Evolutionary conservation across 1,140 invertebrate genomes (phyloP).

Genomic region (Brachionus sp.): DNA sequence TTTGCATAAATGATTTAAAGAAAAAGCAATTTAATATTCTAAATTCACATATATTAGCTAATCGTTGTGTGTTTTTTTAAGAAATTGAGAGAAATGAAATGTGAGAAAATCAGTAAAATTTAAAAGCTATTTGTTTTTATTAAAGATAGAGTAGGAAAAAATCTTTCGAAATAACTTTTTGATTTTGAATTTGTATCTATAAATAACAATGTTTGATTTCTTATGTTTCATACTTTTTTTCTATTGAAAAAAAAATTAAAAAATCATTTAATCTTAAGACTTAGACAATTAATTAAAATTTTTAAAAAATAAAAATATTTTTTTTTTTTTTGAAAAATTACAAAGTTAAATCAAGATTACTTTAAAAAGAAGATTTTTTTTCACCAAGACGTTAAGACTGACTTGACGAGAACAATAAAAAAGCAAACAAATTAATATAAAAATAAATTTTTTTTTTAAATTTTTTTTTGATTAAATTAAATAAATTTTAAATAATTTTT

Average conservation of each 20-base stretch:
- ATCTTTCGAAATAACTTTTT: neutral
- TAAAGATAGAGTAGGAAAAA: neutral
- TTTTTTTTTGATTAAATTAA: neutral
- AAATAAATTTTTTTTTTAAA: neutral
- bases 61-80: neutral
- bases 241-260: too few relatives aligned
- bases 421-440: neutral
- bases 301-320: too few relatives aligned
- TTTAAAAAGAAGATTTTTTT: too few relatives aligned
- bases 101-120: neutral
- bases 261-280: too few relatives aligned
- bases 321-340: too few relatives aligned
- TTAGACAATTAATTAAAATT: too few relatives aligned
- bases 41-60: neutral
- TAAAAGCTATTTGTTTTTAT: neutral
- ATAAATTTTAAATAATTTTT: neutral
- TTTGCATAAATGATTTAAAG: neutral
- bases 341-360: too few relatives aligned
- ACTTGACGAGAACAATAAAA: too few relatives aligned
- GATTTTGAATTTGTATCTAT: too few relatives aligned
- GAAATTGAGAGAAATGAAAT: neutral
- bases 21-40: neutral
- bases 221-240: too few relatives aligned
- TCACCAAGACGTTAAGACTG: too few relatives aligned
- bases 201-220: too few relatives aligned